These are phyloP conservation scores for Lophotriccus pileatus DNA, from an alignment of 2,797 vertebrate genomes.

Conservation along the genomic window DNA sequence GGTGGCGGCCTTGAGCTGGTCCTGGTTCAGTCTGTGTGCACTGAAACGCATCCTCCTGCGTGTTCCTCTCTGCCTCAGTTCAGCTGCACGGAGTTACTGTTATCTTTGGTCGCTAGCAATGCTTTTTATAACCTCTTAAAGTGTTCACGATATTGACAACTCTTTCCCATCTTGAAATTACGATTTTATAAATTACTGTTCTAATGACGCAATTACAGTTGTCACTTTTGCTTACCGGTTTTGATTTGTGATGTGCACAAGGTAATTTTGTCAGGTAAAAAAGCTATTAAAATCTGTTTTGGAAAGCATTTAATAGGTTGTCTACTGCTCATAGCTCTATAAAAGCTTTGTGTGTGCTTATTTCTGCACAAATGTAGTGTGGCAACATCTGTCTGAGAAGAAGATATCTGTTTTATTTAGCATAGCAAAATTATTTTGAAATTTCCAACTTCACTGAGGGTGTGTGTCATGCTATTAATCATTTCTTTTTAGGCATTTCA, in stretches of 20 bases:
- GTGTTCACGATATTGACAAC: not conserved
- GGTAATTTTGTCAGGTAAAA: not conserved
- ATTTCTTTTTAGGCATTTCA: not conserved
- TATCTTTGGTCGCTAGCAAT: not conserved
- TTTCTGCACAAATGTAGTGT: not conserved
- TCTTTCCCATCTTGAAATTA: not conserved
- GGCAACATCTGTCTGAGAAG: not conserved
- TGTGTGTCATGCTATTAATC: not conserved
- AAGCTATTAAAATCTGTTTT: not conserved
- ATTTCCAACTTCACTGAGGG: not conserved
- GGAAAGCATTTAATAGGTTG: not conserved
- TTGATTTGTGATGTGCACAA: not conserved
- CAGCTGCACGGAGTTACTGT: accelerated
- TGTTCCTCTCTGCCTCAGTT: accelerated
- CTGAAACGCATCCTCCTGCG: accelerated
- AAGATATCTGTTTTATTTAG: not conserved
- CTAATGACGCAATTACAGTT: not conserved
- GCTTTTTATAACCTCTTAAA: not conserved
- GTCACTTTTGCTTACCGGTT: not conserved
- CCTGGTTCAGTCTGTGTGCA: accelerated
- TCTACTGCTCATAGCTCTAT: not conserved
- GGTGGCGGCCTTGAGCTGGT: accelerated
- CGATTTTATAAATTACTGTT: not conserved
- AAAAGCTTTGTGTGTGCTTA: not conserved
- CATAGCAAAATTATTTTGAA: not conserved